A percentile compares a stretch with the other conserved stretches of the same genome.
Evolutionary conservation across 2,113 vertebrate species (phyloP).

Genomic region (Baryphthengus martii): DNA sequence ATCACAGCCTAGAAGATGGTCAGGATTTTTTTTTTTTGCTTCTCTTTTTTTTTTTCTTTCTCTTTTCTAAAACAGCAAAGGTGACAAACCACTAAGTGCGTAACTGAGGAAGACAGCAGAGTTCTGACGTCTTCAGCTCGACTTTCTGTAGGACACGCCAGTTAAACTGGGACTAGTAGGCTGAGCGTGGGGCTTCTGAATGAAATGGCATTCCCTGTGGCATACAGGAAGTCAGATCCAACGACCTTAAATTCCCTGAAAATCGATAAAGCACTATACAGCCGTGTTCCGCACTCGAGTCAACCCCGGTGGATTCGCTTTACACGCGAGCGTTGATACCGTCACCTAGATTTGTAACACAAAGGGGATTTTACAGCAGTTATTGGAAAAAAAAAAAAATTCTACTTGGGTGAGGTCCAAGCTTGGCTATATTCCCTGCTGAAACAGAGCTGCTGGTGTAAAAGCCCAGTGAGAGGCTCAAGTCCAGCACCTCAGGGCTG

Average conservation of each 20-base stretch:
- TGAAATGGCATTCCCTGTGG: slow-evolving; percentile 34
- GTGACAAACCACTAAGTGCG: background rate
- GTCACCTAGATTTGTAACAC: background rate
- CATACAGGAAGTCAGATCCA: background rate
- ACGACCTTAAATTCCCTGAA: slow-evolving; percentile 50
- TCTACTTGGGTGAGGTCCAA: slow-evolving; percentile 15
- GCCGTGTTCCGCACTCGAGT: background rate
- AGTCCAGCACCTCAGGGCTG: slow-evolving; percentile 44
- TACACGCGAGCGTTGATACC: background rate
- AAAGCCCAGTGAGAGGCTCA: slow-evolving; percentile 28
- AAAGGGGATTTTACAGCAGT: slow-evolving; percentile 53
- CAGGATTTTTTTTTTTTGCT: accelerated
- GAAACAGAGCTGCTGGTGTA: slow-evolving; percentile 61
- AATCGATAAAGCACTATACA: slow-evolving; percentile 18
- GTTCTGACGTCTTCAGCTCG: background rate
- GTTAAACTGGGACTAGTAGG: background rate
- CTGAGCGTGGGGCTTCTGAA: background rate
- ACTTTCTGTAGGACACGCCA: background rate
- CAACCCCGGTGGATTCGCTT: background rate
- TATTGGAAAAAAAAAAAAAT: slow-evolving; percentile 11
- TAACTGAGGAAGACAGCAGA: background rate
- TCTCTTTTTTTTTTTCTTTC: background rate
- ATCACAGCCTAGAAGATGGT: background rate
- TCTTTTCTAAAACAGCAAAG: background rate
- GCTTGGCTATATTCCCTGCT: slow-evolving; percentile 58